Evolutionary conservation across 2,113 vertebrate genomes (phyloP), one percentile per base, ranked within the genome.

Genomic region (Notothenia coriiceps): DNA sequence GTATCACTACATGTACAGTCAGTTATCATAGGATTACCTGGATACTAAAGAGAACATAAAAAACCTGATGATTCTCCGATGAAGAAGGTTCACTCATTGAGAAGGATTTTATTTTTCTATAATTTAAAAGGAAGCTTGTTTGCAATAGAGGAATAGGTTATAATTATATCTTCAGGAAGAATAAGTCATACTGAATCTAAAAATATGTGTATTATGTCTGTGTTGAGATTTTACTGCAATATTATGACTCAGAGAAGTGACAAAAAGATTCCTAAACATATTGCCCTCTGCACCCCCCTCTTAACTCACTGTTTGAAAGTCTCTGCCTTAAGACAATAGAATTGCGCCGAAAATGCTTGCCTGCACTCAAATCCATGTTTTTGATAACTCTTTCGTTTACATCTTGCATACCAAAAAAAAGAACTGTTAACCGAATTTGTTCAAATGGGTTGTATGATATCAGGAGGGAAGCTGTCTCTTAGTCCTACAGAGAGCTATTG

Each of bases 381-480:
- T 40, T 40, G 35, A 40, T 40, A 40, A 40, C 6, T 40, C 7
- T 40, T 40, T 40, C 35, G 7, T 40, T 40, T 7, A 40, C 35
- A 40, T 40, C 35, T 40, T 40, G 5, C 35, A 5, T 40, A 40
- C 7, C 35, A 40, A 40, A 40, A 40, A 40, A 40, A 40, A 47
- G 13, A 8, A 18, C 22, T 70, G 4, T 40, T 54, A 72, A 40
- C 17, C 18, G 0, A 11, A 4, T 35, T 15, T 4, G 8, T 61
- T 40, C 60, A 29, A 52, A 25, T 10, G 11, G 13, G 10, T n/a
- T 67, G 11, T 20, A 64, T 82, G 66, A 80, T 72, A 55, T 75
- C 77, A 71, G 6, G 57, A 67, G 55, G 81, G 80, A 84, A 83
- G 33, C 14, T 0, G 35, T 35, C 5, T n/a, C 51, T 4, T 50